These are phyloP conservation scores for Acleris laterana DNA, from an alignment of 2,888 invertebrate genomes.

Conservation along the genomic window DNA sequence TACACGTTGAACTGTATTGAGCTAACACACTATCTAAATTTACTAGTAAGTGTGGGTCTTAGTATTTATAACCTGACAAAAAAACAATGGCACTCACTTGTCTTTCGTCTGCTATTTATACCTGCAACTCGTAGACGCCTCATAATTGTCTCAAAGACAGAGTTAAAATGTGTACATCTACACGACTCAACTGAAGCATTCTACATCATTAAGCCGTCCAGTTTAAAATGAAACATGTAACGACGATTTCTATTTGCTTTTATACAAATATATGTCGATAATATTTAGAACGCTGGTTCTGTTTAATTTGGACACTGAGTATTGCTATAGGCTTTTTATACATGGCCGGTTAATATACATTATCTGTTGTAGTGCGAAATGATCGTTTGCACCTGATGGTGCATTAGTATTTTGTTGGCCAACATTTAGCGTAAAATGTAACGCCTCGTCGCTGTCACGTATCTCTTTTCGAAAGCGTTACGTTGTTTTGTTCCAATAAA, in stretches of 20 bases:
- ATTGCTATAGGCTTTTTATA: neutral
- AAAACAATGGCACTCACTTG: conserved; percentile 28
- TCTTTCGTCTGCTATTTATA: conserved; percentile 41
- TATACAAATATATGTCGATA: no score
- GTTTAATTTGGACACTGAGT: no score
- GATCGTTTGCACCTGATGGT: conserved; percentile 1
- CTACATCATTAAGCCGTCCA: no score
- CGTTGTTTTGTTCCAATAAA: conserved; percentile 20
- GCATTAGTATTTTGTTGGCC: conserved; percentile 3
- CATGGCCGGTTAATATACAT: neutral
- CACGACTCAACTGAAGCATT: neutral
- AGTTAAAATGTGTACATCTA: conserved; percentile 10
- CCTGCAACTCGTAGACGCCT: conserved; percentile 17
- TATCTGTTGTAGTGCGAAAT: conserved; percentile 9
- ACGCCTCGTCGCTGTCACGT: conserved; percentile 6
- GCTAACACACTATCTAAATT: neutral
- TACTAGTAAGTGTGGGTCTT: conserved; percentile 13
- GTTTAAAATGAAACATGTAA: no score
- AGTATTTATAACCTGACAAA: conserved; percentile 19
- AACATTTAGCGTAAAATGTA: conserved; percentile 1
- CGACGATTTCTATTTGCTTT: no score
- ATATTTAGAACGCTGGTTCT: no score
- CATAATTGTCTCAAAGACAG: conserved; percentile 14
- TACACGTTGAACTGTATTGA: neutral
- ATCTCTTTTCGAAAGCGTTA: conserved; percentile 2